Evolutionary conservation across 2,113 vertebrate genomes (phyloP).

Genomic region (Oreochromis tanganicae): DNA sequence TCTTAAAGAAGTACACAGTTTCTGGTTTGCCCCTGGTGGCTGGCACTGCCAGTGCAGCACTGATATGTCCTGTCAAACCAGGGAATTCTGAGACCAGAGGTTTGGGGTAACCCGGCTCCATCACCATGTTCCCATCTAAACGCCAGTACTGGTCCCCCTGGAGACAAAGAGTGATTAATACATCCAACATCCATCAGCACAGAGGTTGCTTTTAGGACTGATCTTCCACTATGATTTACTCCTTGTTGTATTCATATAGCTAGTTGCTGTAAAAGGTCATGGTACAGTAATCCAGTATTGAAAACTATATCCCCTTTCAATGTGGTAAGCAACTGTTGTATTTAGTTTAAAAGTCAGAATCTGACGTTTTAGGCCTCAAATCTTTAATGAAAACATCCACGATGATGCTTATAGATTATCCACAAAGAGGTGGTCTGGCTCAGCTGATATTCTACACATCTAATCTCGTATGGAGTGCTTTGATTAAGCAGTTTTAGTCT

Average conservation of each 20-base stretch:
- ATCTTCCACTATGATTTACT: neutral
- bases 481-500: neutral
- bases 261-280: neutral
- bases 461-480: neutral
- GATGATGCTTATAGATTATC: neutral
- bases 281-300: neutral
- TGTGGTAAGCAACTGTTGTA: neutral
- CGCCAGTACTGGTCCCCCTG: slow-evolving; percentile 86
- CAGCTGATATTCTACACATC: neutral
- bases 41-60: slow-evolving; percentile 76
- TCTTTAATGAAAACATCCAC: neutral
- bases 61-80: slow-evolving; percentile 79
- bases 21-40: slow-evolving; percentile 76
- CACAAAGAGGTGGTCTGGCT: neutral
- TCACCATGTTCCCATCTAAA: slow-evolving; percentile 75
- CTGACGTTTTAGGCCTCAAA: neutral
- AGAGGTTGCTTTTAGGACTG: neutral
- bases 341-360: neutral
- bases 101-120: slow-evolving; percentile 83
- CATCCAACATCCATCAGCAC: neutral
- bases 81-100: slow-evolving; percentile 81
- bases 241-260: neutral
- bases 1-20: slow-evolving; percentile 87
- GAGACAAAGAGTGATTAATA: neutral
- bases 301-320: neutral